Base-by-base conservation (phyloP, 1,140 invertebrate genomes). In the Mizuhopecten yessoensis region DNA sequence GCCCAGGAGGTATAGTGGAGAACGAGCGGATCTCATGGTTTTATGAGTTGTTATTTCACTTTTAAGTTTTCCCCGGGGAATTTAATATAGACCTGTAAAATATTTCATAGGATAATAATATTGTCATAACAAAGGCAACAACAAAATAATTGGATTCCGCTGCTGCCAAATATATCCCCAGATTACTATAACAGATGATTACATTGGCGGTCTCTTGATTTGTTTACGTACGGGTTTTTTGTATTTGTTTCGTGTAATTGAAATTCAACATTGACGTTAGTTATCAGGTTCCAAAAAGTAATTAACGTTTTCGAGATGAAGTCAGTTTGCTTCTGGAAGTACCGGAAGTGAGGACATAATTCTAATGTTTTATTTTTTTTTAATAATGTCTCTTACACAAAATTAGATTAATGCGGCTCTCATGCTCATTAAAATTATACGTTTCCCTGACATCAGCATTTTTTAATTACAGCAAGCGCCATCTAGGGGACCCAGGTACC, bases 161-260 rank as follows among this genome's bases (percentile, higher is more conserved):
- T n/a, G 57, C 57, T 75, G 23, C 23, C 57, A 75, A 75, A 75
- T 75, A 29, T 75, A 75, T 75, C 57, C 57, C 57, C 17, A 9
- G 57, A 75, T 75, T 75, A 75, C 57, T 3, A 75, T 75, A 29
- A 75, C 29, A 9, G n/a, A 5, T 75, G 13, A 57, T 57, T 57
- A 57, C 17, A 23, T 57, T 11, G 45, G 3, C 45, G 7, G 7
- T 23, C 7, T 17, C 23, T 20, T 57, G 45, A 17, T 20, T 57
- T 57, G 23, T 13, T 9, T 75, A 75, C n/a, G 57, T 75, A 75
- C 17, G 45, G 45, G 11, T n/a, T 29, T 75, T 39, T 11, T 29
- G n/a, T 75, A 29, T 75, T n/a, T 75, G 57, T 75, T 75, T 75
- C 29, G 57, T 75, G 23, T 75, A 75, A 75, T 75, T 75, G 57